phyloP scores from a whole-genome alignment of 2,113 vertebrate genomes.

The Myiagra hebetior region DNA sequence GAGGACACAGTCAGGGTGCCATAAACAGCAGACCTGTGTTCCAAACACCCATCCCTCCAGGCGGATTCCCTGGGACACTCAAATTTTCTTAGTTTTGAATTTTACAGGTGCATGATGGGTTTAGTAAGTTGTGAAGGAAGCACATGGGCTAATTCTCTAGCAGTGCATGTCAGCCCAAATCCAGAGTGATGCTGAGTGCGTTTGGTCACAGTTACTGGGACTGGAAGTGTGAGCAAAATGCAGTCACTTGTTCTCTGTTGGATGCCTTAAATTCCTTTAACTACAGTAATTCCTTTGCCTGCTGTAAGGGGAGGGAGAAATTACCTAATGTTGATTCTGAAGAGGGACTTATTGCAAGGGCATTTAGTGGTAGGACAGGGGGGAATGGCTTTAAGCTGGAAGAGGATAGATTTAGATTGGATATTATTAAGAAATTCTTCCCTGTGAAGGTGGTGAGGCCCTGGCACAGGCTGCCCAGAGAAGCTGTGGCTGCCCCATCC shows the following conservation, averaged over 20 bases:
- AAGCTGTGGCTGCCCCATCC: background rate
- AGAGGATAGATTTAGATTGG: background rate
- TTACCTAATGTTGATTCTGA: background rate
- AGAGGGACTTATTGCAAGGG: background rate
- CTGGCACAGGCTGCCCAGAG: background rate
- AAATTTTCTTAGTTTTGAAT: rapidly evolving
- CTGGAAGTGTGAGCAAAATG: background rate
- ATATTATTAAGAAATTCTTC: background rate
- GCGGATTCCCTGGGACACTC: background rate
- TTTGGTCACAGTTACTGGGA: background rate
- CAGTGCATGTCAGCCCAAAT: background rate
- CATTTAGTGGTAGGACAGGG: too few species aligned
- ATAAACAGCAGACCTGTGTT: background rate
- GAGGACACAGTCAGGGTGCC: background rate
- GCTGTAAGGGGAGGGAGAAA: background rate
- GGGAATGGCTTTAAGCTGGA: background rate
- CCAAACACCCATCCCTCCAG: background rate
- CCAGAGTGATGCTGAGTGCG: background rate
- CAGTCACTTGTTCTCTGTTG: background rate
- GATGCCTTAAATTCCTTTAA: background rate
- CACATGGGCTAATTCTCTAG: rapidly evolving
- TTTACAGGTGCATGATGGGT: background rate
- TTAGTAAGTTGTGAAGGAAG: background rate
- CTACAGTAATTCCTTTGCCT: background rate
- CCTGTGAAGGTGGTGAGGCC: background rate